Evolutionary conservation across 2,888 invertebrate species (phyloP).

Genomic region (Cheilosia pagana): DNA sequence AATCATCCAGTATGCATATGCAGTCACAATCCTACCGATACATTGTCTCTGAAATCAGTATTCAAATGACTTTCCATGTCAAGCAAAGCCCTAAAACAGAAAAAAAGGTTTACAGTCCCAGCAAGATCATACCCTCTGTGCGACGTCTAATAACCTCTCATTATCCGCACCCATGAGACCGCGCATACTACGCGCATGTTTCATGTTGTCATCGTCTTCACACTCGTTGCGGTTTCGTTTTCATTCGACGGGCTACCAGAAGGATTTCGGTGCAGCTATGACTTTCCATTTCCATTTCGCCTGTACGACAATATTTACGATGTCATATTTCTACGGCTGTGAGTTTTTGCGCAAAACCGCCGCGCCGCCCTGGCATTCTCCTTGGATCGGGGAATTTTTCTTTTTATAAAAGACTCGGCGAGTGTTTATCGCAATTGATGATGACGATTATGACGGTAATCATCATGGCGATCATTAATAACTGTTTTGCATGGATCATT

Average conservation of each 20-base stretch:
- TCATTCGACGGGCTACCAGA: constrained; percentile 26
- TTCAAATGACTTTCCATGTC: constrained; percentile 15
- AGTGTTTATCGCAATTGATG: constrained; percentile 69
- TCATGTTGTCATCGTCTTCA: constrained; percentile 18
- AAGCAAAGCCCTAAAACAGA: constrained; percentile 1
- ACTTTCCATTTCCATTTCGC: constrained; percentile 51
- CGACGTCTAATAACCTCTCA: constrained; percentile 55
- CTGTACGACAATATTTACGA: constrained; percentile 61
- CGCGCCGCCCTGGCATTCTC: constrained; percentile 31
- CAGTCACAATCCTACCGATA: no score
- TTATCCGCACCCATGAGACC: constrained; percentile 50
- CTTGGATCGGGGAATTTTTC: background rate
- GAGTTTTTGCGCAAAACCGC: constrained; percentile 8
- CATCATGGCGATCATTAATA: constrained; percentile 64
- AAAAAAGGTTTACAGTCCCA: constrained; percentile 5
- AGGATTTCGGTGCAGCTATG: constrained; percentile 48
- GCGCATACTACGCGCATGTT: constrained; percentile 3
- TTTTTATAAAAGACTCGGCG: background rate
- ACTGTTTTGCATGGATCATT: constrained; percentile 70
- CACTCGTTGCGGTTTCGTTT: constrained; percentile 55
- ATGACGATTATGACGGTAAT: constrained; percentile 61
- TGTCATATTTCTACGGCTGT: constrained; percentile 46
- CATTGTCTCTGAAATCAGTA: background rate
- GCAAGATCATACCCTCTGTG: constrained; percentile 45
- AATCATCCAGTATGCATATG: no score